A percentile compares a stretch with the other conserved stretches of the same genome.
These are phyloP conservation scores for Laticauda laticaudata DNA, from an alignment of 2,113 vertebrate genomes.

Conservation along the genomic window DNA sequence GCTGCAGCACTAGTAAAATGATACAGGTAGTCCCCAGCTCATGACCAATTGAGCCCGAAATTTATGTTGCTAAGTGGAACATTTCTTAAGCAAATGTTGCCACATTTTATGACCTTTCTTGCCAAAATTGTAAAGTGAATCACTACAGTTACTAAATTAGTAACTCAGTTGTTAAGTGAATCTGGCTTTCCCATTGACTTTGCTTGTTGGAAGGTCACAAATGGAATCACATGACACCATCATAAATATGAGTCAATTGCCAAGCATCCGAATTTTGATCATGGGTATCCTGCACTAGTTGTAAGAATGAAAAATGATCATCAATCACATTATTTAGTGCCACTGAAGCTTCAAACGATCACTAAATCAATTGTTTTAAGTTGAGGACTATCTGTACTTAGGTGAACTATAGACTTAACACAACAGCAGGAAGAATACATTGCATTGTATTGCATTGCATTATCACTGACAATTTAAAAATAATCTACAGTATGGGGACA, in stretches of 20 bases:
- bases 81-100: neutral
- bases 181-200: neutral
- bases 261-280: neutral
- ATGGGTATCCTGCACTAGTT: neutral
- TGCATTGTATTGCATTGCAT: neutral
- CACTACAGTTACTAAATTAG: neutral
- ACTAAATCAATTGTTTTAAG: neutral
- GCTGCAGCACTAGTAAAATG: neutral
- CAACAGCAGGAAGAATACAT: neutral
- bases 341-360: neutral
- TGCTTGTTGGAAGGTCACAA: neutral
- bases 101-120: neutral
- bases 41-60: neutral
- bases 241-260: neutral
- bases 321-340: neutral
- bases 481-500: neutral
- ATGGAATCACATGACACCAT: neutral
- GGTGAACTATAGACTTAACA: neutral
- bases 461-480: neutral
- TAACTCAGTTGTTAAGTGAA: neutral
- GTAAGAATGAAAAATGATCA: neutral
- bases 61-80: neutral
- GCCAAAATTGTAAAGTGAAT: neutral
- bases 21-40: neutral
- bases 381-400: neutral